These are phyloP conservation scores for Tinea trinotella DNA, from an alignment of 2,888 invertebrate species.

Conservation along the genomic window DNA sequence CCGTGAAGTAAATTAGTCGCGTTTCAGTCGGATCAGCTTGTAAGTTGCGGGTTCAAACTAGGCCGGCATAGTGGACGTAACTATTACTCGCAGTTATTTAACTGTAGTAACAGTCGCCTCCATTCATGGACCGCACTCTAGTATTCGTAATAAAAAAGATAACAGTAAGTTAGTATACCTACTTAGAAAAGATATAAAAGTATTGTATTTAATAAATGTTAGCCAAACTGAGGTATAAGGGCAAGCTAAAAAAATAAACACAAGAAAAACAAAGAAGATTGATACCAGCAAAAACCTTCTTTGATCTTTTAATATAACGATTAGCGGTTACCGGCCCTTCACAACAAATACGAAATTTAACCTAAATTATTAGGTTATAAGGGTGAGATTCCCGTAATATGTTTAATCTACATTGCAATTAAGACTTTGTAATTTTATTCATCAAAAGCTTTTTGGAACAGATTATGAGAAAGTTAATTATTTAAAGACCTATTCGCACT, in stretches of 20 bases:
- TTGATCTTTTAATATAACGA: conserved; percentile 22
- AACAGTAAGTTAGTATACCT: too few species aligned
- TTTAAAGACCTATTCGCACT: background rate
- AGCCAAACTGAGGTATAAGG: background rate
- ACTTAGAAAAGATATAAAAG: background rate
- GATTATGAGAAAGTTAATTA: background rate
- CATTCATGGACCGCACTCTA: too few species aligned
- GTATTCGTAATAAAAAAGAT: too few species aligned
- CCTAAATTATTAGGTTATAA: background rate
- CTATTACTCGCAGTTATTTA: too few species aligned
- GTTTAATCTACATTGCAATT: background rate
- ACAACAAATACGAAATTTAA: background rate
- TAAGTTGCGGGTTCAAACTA: too few species aligned
- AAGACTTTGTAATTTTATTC: conserved; percentile 3
- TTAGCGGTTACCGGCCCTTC: conserved; percentile 15
- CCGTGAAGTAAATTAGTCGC: too few species aligned
- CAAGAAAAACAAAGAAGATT: conserved; percentile 12
- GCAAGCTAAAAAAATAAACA: too few species aligned
- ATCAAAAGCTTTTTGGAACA: background rate
- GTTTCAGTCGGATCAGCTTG: too few species aligned
- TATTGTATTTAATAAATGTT: background rate
- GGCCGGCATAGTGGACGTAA: too few species aligned
- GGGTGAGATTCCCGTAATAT: background rate
- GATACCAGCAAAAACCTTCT: conserved; percentile 20
- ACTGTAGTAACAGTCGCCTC: too few species aligned